Evolutionary conservation across 2,797 vertebrate species (phyloP), one percentile per base, ranked within the genome.

Genomic region (Platyrinchus mystaceus): DNA sequence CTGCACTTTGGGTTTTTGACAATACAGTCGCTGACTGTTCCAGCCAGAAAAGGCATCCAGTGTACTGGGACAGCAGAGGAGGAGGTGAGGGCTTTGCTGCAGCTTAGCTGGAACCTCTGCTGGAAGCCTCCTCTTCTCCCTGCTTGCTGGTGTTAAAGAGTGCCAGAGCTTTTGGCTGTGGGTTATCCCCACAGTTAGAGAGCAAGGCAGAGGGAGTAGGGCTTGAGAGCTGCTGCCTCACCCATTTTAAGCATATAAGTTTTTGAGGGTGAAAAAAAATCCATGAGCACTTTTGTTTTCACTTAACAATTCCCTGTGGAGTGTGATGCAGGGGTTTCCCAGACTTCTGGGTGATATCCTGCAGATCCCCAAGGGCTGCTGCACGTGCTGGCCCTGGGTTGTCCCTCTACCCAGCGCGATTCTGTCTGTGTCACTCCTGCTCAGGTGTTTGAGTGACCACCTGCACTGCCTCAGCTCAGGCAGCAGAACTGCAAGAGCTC

Each of bases 31-130:
- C n/a, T 14, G 10, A 20, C 44, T 75, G 27, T 56, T 68, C 43
- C 5, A 18, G 67, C 36, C 23, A 14, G 19, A 75, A 82, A 20
- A 79, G 52, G 37, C 41, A 43, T 50, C 63, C 69, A 27, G 4
- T 11, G n/a, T 55, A 28, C 58, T 67, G 53, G 32, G 49, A 76
- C 67, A 41, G 73, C 46, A 59, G 62, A 34, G 32, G 56, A 87
- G 39, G 36, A 59, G 44, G 23, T 1, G 14, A 71, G 64, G 67
- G 55, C 67, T 50, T 56, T 94, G 67, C 89, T 34, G 52, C 7
- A 30, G 52, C 49, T 94, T 85, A 82, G 46, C 60, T 95, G 90
- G 91, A 94, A 93, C 73, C 83, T 84, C 95, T 86, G 79, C 83
- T 95, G 95, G 95, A 62, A 53, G 16, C 9, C 3, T 30, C 6